Conservation (phyloP, 2,797 vertebrate species). For the Malurus splendens region DNA sequence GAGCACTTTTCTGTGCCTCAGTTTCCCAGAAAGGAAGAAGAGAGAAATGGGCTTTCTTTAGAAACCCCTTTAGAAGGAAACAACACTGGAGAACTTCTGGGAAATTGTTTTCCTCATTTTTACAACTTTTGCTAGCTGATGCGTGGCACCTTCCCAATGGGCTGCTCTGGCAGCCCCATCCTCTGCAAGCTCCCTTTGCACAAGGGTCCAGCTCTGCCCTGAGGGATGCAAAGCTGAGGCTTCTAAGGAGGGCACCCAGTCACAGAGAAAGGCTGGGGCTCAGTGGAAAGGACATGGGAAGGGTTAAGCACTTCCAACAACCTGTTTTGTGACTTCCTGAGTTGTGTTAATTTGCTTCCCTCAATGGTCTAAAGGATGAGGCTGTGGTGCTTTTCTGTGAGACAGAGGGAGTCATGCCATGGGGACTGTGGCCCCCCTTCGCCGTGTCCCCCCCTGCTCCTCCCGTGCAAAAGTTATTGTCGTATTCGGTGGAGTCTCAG, state of each 20-base stretch:
- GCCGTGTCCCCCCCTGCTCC: background rate
- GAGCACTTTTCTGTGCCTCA: background rate
- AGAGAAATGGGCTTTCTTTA: background rate
- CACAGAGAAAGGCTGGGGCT: background rate
- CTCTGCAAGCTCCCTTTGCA: background rate
- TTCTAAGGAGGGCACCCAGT: background rate
- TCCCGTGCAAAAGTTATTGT: slow-evolving; percentile 79
- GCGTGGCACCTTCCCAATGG: background rate
- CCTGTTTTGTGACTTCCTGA: background rate
- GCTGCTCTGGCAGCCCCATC: background rate
- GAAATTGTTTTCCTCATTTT: background rate
- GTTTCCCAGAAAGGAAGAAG: background rate
- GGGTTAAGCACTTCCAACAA: background rate
- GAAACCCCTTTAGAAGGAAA: background rate
- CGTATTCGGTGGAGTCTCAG: slow-evolving; percentile 90
- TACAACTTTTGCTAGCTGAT: background rate
- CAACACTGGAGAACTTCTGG: background rate
- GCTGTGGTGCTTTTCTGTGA: background rate
- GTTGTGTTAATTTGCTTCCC: background rate
- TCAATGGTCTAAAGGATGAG: background rate
- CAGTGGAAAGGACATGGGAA: background rate
- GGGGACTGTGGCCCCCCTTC: slow-evolving; percentile 14
- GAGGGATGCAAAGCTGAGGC: background rate
- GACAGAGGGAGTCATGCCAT: slow-evolving; percentile 22
- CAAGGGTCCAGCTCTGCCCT: background rate